Conservation (phyloP, 2,888 invertebrate genomes). For the Steromphala cineraria region DNA sequence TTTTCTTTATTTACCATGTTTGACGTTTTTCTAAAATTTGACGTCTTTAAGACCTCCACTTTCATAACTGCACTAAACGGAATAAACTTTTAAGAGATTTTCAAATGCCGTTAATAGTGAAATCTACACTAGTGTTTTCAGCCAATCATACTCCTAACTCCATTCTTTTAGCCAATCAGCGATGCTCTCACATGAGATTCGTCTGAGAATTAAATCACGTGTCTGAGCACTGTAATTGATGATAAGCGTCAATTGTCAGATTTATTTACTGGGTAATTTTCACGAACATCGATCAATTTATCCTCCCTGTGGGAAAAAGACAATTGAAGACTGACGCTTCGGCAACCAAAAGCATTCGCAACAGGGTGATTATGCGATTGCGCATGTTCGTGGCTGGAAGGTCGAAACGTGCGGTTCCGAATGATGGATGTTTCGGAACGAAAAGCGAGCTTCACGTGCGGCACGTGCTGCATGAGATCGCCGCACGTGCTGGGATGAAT, state of each 20-base stretch:
- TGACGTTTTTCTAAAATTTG: no score
- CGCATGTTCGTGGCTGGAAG: background rate
- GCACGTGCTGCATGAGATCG: background rate
- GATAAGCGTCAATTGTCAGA: conserved; percentile 17
- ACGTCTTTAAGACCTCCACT: no score
- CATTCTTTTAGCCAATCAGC: no score
- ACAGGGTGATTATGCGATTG: background rate
- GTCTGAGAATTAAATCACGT: conserved; percentile 10
- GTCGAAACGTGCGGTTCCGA: background rate
- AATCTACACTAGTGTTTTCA: no score
- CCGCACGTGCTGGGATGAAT: background rate
- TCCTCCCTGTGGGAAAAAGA: conserved; percentile 13
- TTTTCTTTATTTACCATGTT: no score
- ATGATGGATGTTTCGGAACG: background rate
- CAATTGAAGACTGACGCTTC: background rate
- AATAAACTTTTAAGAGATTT: no score
- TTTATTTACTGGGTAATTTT: conserved; percentile 19
- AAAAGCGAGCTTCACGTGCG: background rate
- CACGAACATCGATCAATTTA: conserved; percentile 14
- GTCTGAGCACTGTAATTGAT: background rate
- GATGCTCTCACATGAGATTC: background rate
- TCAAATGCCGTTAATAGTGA: no score
- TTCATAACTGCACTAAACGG: no score
- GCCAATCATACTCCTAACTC: no score
- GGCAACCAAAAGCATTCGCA: background rate